phyloP scores from a whole-genome alignment of 2,797 vertebrate species.

The Peromyscus aztecus region DNA sequence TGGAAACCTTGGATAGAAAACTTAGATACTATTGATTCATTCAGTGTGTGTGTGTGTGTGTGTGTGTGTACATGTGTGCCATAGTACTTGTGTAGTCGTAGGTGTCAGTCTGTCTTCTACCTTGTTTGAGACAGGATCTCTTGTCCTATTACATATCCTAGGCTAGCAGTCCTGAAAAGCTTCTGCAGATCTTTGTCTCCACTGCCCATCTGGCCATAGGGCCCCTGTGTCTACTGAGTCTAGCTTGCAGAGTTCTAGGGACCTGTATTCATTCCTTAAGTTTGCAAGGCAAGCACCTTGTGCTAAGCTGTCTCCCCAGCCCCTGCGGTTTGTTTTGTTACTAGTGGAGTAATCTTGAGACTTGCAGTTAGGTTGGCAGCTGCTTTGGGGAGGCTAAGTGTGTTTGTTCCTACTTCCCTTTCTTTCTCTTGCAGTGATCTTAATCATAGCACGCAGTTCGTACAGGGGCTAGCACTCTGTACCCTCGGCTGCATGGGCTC shows the following conservation, averaged over 20 bases:
- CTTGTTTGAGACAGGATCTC: not conserved
- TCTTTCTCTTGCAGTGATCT: constrained; percentile 93
- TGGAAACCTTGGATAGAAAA: constrained; percentile 23
- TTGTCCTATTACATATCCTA: not conserved
- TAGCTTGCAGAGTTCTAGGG: not conserved
- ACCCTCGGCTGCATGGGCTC: constrained; percentile 99
- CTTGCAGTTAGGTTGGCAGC: not conserved
- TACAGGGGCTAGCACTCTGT: constrained; percentile 98
- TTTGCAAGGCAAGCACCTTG: not conserved
- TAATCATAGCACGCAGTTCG: constrained; percentile 99
- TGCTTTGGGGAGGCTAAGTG: not conserved
- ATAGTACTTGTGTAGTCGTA: not conserved
- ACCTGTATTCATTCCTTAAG: not conserved
- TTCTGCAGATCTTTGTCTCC: not conserved
- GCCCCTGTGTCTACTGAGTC: not conserved
- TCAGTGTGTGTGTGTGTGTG: not conserved
- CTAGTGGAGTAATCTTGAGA: constrained; percentile 44
- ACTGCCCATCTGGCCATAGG: not conserved
- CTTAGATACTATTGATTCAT: constrained; percentile 30
- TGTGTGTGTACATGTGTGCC: accelerated
- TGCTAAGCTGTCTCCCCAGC: not conserved
- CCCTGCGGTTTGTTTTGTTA: not conserved
- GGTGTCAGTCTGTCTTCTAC: not conserved
- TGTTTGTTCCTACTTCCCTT: constrained; percentile 33
- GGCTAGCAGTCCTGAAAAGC: not conserved